Conservation (phyloP, 2,888 invertebrate species). For the Falcaria lacertinaria region DNA sequence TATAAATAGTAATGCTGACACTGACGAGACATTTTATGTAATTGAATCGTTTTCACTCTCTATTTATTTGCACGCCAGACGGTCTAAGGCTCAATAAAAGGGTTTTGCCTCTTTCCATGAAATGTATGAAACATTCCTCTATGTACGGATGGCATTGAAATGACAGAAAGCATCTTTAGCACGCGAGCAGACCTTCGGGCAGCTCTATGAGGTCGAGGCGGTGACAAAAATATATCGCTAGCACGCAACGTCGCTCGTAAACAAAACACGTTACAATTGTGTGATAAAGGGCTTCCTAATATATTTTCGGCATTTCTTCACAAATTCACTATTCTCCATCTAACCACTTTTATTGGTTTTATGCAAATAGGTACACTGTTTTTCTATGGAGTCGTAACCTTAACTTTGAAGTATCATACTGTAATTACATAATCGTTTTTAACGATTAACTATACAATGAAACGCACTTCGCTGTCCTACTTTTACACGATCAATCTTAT, state of each 20-base stretch:
- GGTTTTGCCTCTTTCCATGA: neutral
- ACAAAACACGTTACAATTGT: constrained; percentile 17
- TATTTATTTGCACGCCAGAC: neutral
- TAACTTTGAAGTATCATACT: too few species aligned
- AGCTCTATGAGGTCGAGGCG: constrained; percentile 40
- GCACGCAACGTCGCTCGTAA: constrained; percentile 24
- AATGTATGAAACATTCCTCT: constrained; percentile 5
- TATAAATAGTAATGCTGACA: neutral
- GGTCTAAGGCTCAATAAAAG: neutral
- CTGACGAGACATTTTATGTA: neutral
- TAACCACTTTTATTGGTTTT: constrained; percentile 1
- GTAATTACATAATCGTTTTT: too few species aligned
- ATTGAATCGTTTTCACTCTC: neutral
- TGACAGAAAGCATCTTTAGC: constrained; percentile 25
- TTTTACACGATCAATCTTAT: neutral
- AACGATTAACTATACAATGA: too few species aligned
- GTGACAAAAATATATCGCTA: constrained; percentile 45
- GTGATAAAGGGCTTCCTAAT: constrained; percentile 17
- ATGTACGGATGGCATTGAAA: constrained; percentile 25
- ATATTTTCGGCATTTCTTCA: neutral
- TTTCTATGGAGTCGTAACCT: too few species aligned
- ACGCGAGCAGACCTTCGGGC: constrained; percentile 46
- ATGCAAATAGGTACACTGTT: neutral
- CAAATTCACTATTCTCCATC: neutral
- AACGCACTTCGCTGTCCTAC: neutral